phyloP scores from a whole-genome alignment of 2,797 vertebrate genomes.

The Chelidonichthys spinosus region DNA sequence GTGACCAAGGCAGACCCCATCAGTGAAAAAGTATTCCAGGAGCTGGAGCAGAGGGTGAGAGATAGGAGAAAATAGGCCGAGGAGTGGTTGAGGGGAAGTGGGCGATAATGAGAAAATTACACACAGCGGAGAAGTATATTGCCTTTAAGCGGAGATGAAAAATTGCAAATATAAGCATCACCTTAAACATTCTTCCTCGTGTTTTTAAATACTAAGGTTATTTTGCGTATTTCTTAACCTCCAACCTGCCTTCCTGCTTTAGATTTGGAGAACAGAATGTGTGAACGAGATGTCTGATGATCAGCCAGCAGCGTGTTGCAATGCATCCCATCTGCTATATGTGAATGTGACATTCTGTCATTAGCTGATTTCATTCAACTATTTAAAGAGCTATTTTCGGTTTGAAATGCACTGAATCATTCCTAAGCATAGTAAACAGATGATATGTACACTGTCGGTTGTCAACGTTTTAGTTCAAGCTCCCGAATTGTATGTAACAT shows the following conservation, averaged over 20 bases:
- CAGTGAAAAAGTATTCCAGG: conserved; percentile 78
- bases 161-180: conserved; percentile 29
- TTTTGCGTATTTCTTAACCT: too few species aligned
- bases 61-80: conserved; percentile 51
- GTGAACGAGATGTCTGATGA: conserved; percentile 54
- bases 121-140: conserved; percentile 33
- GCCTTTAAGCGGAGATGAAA: conserved; percentile 34
- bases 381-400: conserved; percentile 26
- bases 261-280: conserved; percentile 59
- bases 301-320: conserved; percentile 46
- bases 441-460: not conserved
- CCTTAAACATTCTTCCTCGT: conserved; percentile 7
- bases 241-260: conserved; percentile 56
- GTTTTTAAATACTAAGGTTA: conserved; percentile 10
- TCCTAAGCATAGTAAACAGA: conserved; percentile 16
- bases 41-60: conserved; percentile 81
- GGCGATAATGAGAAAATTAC: conserved; percentile 52
- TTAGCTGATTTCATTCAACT: conserved; percentile 56
- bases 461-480: conserved; percentile 5
- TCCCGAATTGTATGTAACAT: conserved; percentile 16
- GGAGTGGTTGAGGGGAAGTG: conserved; percentile 22
- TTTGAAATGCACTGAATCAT: conserved; percentile 8
- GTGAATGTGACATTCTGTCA: conserved; percentile 62
- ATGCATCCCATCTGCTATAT: conserved; percentile 70
- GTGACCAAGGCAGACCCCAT: conserved; percentile 85